Conservation (phyloP, 2,888 invertebrate genomes). For the Galerucella calmariensis region DNA sequence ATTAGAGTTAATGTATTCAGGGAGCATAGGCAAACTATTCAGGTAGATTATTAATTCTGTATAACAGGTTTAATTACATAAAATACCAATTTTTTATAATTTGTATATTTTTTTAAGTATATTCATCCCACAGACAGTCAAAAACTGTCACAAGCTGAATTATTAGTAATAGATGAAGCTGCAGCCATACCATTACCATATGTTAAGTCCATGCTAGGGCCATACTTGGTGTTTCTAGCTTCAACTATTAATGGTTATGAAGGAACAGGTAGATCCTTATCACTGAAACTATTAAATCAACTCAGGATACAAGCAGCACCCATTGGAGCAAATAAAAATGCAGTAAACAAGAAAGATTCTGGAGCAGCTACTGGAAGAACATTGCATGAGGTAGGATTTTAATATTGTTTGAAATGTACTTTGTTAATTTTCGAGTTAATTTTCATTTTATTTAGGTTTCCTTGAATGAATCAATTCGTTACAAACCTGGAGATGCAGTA, state of each 20-base stretch:
- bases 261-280: conserved; percentile 96
- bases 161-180: conserved; percentile 97
- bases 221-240: conserved; percentile 93
- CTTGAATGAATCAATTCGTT: conserved; percentile 95
- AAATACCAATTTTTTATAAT: neutral
- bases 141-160: conserved; percentile 90
- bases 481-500: conserved; percentile 85
- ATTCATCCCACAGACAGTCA: conserved; percentile 93
- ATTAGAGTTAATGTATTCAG: conserved; percentile 91
- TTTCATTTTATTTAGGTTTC: conserved; percentile 69
- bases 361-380: conserved; percentile 67
- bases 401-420: neutral
- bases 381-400: conserved; percentile 67
- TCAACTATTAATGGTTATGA: conserved; percentile 99
- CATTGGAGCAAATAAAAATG: conserved; percentile 68
- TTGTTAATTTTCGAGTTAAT: neutral
- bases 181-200: conserved; percentile 97
- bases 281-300: conserved; percentile 93
- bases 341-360: conserved; percentile 62
- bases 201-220: conserved; percentile 89
- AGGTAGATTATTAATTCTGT: conserved; percentile 67
- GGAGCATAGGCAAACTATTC: conserved; percentile 93
- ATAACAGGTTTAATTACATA: neutral
- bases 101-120: conserved; percentile 73
- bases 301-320: conserved; percentile 74